Evolutionary conservation across 2,888 invertebrate genomes (phyloP), one percentile per base, ranked within the genome.

Genomic region (Rugalucina vietnamica): DNA sequence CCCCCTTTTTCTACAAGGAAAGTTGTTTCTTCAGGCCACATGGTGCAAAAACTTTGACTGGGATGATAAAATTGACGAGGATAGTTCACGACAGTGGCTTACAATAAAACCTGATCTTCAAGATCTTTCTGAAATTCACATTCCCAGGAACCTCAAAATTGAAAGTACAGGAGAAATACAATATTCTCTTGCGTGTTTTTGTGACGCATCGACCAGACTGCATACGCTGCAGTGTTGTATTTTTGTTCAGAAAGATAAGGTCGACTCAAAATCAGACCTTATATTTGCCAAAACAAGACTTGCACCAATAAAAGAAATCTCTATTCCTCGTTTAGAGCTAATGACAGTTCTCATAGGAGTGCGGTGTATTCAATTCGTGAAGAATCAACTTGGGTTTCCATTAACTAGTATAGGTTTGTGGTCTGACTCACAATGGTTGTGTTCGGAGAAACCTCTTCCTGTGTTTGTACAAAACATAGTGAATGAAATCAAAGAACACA

Each of bases 301-400:
- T 39, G 77, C 82, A 12, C 85, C 85, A n/a, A 39, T 76, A 12
- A 82, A 82, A 37, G 18, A 43, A 32, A 49, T 81, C 14, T 77
- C 81, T 10, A 82, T 87, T 29, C 84, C 82, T 18, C 57, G 73
- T 32, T 50, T 85, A 24, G 85, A 85, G 49, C 49, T 83, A 43
- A 78, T 82, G 77, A 27, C 74, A 21, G 74, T 74, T 39, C 39
- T 74, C 21, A 74, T 49, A 29, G 74, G 43, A 27, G 39, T 49
- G 29, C 12, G 74, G 49, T 74, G 74, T 74, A 21, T 74, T 2
- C 27, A 74, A 5, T 74, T 74, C 34, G 74, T 74, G 27, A 74
- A 74, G 32, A 34, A 29, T 12, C 60, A 60, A n/a, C 24, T 60
- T 27, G 49, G 39, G 12, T 5, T 49, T n/a, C 74, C 12, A 8